Evolutionary conservation across 2,113 vertebrate species (phyloP), one percentile per base, ranked within the genome.

Genomic region (Porphyrio hochstetteri): DNA sequence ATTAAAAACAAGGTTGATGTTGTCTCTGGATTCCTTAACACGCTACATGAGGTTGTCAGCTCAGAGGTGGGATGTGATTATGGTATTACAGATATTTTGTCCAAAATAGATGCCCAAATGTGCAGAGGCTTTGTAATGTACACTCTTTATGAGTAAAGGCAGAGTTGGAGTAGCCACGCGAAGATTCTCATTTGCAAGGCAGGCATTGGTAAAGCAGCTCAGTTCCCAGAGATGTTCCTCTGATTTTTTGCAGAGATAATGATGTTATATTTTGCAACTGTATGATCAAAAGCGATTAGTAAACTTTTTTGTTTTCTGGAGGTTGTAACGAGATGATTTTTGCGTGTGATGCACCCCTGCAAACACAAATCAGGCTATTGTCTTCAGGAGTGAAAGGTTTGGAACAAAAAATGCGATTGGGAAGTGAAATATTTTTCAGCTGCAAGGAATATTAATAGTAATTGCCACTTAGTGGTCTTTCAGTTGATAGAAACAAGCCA

Each of bases 381-480:
- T 82, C 67, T 90, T 67, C 6, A 4, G 56, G 72, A 84, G 76
- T 56, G 56, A 29, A 88, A 92, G 36, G 50, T 81, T 61, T 88
- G 90, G 80, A 92, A 92, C 60, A 38, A 60, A 65, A 96, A 95
- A 81, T 40, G 71, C 1, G 6, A 44, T 86, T 75, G 68, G 69
- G 69, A 92, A 88, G 60, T 23, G 53, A 90, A 86, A 64, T 7
- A 4, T 56, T 79, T 91, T 76, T 92, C 92, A 87, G 70, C 92
- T 93, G 79, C 68, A 64, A 89, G 70, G 67, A 60, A 36, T 84
- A 78, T 70, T 90, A 86, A 89, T 85, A 83, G 76, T 65, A 91
- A 95, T 97, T 93, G 78, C 88, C 87, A 60, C 46, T 92, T 67
- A 82, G 60, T 92, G 87, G 65, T 92, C 74, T 95, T 86, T 42